phyloP scores from a whole-genome alignment of 2,113 vertebrate species.

The Leiothrix lutea region DNA sequence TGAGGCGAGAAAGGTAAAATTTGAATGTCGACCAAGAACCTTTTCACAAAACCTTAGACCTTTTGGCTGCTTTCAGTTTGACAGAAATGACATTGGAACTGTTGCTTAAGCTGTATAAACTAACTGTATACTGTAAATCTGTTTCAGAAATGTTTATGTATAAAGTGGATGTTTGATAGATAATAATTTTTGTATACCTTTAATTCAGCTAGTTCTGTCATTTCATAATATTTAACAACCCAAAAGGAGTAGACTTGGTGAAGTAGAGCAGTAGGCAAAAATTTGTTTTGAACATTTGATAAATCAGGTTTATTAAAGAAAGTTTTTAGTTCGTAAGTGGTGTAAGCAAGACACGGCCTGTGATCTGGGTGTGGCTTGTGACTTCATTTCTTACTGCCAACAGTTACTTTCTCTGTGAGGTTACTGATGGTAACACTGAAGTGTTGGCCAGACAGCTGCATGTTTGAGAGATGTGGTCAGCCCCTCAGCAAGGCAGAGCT shows the following conservation, averaged over 20 bases:
- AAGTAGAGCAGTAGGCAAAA: slow-evolving; percentile 52
- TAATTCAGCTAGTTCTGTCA: slow-evolving; percentile 58
- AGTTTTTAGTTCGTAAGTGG: background rate
- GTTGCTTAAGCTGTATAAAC: slow-evolving; percentile 53
- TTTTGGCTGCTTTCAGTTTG: slow-evolving; percentile 19
- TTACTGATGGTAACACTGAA: background rate
- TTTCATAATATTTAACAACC: slow-evolving; percentile 22
- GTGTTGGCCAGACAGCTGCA: background rate
- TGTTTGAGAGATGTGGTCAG: background rate
- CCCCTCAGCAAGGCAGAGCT: background rate
- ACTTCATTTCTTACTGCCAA: background rate
- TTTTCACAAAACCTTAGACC: background rate
- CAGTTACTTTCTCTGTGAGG: background rate
- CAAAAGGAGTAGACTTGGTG: slow-evolving; percentile 33
- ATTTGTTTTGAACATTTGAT: slow-evolving; percentile 8
- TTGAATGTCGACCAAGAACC: background rate
- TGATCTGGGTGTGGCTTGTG: slow-evolving; percentile 1
- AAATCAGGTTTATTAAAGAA: slow-evolving; percentile 9
- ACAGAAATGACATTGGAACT: slow-evolving; percentile 26
- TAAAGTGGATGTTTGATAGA: slow-evolving; percentile 69
- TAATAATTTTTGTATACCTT: slow-evolving; percentile 63
- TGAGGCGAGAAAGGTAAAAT: background rate
- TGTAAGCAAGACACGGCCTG: background rate
- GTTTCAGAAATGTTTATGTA: slow-evolving; percentile 50
- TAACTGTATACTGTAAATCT: slow-evolving; percentile 60